Evolutionary conservation across 2,113 vertebrate species (phyloP).

Genomic region (Lathamus discolor): DNA sequence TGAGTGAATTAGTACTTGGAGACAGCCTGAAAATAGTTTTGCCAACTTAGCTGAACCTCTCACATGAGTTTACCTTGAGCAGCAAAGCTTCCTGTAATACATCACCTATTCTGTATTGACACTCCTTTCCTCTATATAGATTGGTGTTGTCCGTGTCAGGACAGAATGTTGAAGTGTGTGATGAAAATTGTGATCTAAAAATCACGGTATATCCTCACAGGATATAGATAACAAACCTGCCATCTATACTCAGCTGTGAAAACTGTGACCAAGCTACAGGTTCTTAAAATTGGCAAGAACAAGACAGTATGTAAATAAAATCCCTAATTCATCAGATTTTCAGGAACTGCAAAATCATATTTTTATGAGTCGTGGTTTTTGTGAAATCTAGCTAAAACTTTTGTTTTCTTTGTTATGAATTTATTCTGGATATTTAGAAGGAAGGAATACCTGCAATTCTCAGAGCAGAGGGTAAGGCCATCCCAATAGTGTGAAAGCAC

Average conservation of each 20-base stretch:
- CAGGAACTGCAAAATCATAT: neutral
- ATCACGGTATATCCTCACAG: neutral
- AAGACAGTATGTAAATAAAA: neutral
- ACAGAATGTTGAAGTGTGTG: neutral
- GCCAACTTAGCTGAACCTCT: neutral
- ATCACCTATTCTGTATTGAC: neutral
- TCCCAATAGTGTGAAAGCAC: neutral
- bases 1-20: neutral
- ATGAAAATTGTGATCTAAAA: neutral
- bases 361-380: accelerated
- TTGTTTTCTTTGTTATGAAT: accelerated
- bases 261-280: neutral
- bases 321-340: neutral
- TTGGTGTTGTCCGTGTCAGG: neutral
- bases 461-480: neutral
- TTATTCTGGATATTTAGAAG: neutral
- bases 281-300: neutral
- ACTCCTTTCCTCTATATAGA: neutral
- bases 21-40: neutral
- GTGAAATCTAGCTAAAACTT: neutral
- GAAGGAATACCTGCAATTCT: neutral
- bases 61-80: neutral
- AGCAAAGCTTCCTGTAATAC: neutral
- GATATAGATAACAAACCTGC: neutral
- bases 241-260: neutral